Evolutionary conservation across 2,888 invertebrate genomes (phyloP).

Genomic region (Odiellus spinosus): DNA sequence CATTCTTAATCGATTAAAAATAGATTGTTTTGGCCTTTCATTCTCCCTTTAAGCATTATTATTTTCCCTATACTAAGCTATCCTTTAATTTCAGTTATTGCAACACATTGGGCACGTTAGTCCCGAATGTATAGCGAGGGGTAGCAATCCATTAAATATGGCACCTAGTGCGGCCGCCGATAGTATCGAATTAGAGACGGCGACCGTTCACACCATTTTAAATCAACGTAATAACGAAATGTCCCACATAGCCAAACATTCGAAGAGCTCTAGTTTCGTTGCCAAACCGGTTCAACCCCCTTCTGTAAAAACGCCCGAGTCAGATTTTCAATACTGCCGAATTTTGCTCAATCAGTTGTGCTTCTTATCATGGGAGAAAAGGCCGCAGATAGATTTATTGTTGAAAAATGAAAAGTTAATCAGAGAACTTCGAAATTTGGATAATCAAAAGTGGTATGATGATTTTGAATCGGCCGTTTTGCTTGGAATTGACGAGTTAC

Average conservation of each 20-base stretch:
- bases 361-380: slow-evolving; percentile 71
- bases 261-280: slow-evolving; percentile 32
- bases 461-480: too few species aligned
- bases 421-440: slow-evolving; percentile 79
- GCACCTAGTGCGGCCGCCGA: slow-evolving; percentile 49
- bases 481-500: too few species aligned
- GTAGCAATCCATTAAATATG: slow-evolving; percentile 51
- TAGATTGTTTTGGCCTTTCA: too few species aligned
- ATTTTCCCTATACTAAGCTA: too few species aligned
- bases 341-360: slow-evolving; percentile 82
- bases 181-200: slow-evolving; percentile 60
- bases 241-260: slow-evolving; percentile 40
- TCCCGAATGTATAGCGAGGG: slow-evolving; percentile 58
- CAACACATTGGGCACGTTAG: slow-evolving; percentile 83
- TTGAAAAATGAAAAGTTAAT: slow-evolving; percentile 74
- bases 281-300: slow-evolving; percentile 37
- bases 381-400: slow-evolving; percentile 66
- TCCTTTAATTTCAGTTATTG: too few species aligned
- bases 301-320: slow-evolving; percentile 37
- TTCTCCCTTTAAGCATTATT: too few species aligned
- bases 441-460: slow-evolving; percentile 47
- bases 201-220: slow-evolving; percentile 66
- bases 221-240: slow-evolving; percentile 70
- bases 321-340: slow-evolving; percentile 67
- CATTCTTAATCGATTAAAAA: too few species aligned